phyloP scores from a whole-genome alignment of 2,888 invertebrate genomes.

The Thereva nobilitata region DNA sequence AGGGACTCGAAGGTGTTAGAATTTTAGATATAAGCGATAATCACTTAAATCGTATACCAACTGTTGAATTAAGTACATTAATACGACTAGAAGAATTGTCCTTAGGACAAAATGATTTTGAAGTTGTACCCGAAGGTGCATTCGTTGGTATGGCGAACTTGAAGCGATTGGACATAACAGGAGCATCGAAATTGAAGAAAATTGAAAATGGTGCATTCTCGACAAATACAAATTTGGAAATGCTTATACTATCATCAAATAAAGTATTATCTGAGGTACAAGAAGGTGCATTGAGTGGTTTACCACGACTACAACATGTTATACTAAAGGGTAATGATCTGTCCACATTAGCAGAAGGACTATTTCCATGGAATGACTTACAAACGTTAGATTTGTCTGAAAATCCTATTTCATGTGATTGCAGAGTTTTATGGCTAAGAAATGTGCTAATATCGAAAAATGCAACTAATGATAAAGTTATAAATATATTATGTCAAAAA shows the following conservation, averaged over 20 bases:
- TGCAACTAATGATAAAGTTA: slow-evolving; percentile 52
- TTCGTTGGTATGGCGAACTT: slow-evolving; percentile 79
- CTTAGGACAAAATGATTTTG: slow-evolving; percentile 82
- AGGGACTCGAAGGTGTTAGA: slow-evolving; percentile 75
- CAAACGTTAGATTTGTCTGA: slow-evolving; percentile 77
- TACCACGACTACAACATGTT: slow-evolving; percentile 78
- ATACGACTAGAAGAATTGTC: slow-evolving; percentile 77
- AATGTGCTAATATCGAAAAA: slow-evolving; percentile 63
- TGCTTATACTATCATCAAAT: slow-evolving; percentile 74
- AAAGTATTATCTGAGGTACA: slow-evolving; percentile 74
- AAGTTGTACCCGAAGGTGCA: slow-evolving; percentile 69
- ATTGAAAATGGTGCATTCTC: slow-evolving; percentile 79
- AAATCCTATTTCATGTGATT: slow-evolving; percentile 81
- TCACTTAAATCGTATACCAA: slow-evolving; percentile 74
- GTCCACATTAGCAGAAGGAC: slow-evolving; percentile 73
- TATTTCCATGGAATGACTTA: slow-evolving; percentile 79
- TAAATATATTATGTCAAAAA: slow-evolving; percentile 68
- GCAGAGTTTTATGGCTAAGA: slow-evolving; percentile 78
- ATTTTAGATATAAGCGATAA: slow-evolving; percentile 81
- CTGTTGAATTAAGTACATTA: slow-evolving; percentile 71
- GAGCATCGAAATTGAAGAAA: slow-evolving; percentile 72
- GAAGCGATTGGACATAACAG: slow-evolving; percentile 76
- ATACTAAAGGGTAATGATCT: slow-evolving; percentile 79
- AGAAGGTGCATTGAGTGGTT: slow-evolving; percentile 75
- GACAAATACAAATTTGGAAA: slow-evolving; percentile 80